These are phyloP conservation scores for Stenurella melanura DNA, from an alignment of 2,888 invertebrate species.

Conservation along the genomic window DNA sequence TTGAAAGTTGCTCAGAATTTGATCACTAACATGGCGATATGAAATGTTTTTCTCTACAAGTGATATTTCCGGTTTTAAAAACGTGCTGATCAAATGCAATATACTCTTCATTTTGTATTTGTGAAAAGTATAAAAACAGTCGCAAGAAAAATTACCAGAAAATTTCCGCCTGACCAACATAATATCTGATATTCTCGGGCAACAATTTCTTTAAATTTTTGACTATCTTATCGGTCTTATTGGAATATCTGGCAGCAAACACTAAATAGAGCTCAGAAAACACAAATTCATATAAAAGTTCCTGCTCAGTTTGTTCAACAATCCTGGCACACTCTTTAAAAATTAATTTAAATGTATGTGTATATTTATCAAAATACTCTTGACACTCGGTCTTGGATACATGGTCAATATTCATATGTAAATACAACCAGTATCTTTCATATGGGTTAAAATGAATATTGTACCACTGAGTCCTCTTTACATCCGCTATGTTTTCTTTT, in stretches of 20 bases:
- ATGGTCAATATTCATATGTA: slow-evolving; percentile 53
- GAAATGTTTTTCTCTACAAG: no score
- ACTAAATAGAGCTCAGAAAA: slow-evolving; percentile 63
- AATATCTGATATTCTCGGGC: slow-evolving; percentile 30
- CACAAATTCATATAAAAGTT: slow-evolving; percentile 64
- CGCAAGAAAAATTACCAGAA: slow-evolving; percentile 37
- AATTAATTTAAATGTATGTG: slow-evolving; percentile 63
- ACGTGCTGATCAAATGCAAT: no score
- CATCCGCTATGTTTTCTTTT: slow-evolving; percentile 10
- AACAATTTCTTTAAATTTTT: slow-evolving; percentile 30
- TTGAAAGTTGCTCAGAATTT: no score
- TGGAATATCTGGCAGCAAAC: slow-evolving; percentile 55
- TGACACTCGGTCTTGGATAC: slow-evolving; percentile 56
- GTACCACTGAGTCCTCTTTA: slow-evolving; percentile 36
- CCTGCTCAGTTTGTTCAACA: slow-evolving; percentile 63
- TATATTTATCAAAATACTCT: slow-evolving; percentile 59
- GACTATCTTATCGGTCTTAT: slow-evolving; percentile 39
- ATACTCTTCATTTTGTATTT: no score
- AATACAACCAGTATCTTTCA: slow-evolving; percentile 66
- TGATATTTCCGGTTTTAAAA: no score
- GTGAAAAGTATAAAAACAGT: no score
- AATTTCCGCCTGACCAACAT: slow-evolving; percentile 29
- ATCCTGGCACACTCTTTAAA: slow-evolving; percentile 67
- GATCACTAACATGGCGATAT: no score
- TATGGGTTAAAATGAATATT: slow-evolving; percentile 64